Evolutionary conservation across 2,888 invertebrate species (phyloP), one percentile per base, ranked within the genome.

Genomic region (Napeogenes sylphis): DNA sequence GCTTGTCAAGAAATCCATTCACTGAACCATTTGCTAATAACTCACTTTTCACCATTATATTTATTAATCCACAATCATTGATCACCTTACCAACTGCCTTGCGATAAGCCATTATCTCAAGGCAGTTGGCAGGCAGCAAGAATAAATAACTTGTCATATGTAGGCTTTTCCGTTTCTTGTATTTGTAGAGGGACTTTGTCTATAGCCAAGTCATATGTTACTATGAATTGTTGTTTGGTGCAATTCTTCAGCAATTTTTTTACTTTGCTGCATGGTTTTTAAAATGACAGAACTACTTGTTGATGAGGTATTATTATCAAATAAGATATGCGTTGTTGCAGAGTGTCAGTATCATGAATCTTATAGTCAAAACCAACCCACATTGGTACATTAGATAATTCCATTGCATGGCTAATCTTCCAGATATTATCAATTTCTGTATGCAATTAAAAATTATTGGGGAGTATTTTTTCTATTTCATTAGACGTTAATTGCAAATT

Each of bases 1-100:
- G n/a, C n/a, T n/a, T n/a, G n/a, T 69, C 70, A n/a, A 75, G 42
- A 68, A 77, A 77, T 42, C 75, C 70, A 62, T 71, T 71, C n/a
- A 72, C n/a, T n/a, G n/a, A n/a, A n/a, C n/a, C n/a, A n/a, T n/a
- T n/a, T n/a, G n/a, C n/a, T n/a, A n/a, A n/a, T n/a, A 70, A 67
- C 59, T 70, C 70, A 56, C 71, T 67, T 61, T 74, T 59, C 6
- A 75, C 73, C n/a, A n/a, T n/a, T n/a, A n/a, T n/a, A n/a, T n/a
- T n/a, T n/a, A n/a, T n/a, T n/a, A n/a, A n/a, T n/a, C n/a, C n/a
- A n/a, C n/a, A n/a, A n/a, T n/a, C n/a, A n/a, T n/a, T n/a, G n/a
- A n/a, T n/a, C n/a, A n/a, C n/a, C n/a, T n/a, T n/a, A n/a, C n/a
- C n/a, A n/a, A n/a, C n/a, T n/a, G n/a, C n/a, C 12, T 1, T 45